Conservation (phyloP, 1,140 invertebrate species). For the Globodera ellingtonae region DNA sequence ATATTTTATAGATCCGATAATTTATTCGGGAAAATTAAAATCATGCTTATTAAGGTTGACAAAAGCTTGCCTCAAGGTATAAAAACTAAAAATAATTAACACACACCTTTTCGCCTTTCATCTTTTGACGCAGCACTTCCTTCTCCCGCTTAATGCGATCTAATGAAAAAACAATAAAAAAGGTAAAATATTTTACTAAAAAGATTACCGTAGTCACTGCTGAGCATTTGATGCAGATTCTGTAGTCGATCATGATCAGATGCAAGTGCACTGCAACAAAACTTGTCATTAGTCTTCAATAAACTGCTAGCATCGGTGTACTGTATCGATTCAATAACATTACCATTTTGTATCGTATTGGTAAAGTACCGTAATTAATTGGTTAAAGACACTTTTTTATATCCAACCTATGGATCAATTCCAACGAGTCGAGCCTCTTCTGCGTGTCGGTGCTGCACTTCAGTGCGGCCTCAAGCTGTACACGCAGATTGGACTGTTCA, state of each 20-base stretch:
- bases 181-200: not conserved
- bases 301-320: not conserved
- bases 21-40: too few relatives aligned
- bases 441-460: slow-evolving; percentile 27
- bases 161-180: not conserved
- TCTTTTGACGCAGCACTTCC: slow-evolving; percentile 30
- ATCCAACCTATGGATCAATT: slow-evolving; percentile 33
- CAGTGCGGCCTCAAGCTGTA: slow-evolving; percentile 32
- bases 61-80: too few relatives aligned
- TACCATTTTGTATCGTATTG: too few relatives aligned
- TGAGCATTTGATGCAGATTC: slow-evolving; percentile 44
- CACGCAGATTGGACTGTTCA: slow-evolving; percentile 35
- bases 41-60: too few relatives aligned
- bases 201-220: slow-evolving; percentile 31
- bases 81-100: too few relatives aligned
- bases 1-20: too few relatives aligned
- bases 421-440: slow-evolving; percentile 26
- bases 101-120: slow-evolving; percentile 41
- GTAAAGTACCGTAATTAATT: too few relatives aligned
- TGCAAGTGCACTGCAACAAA: slow-evolving; percentile 28
- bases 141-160: slow-evolving; percentile 34
- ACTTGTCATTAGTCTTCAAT: not conserved
- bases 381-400: not conserved
- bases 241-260: slow-evolving; percentile 44
- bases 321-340: too few relatives aligned